Conservation (phyloP, 1,140 invertebrate species). For the Bombus breviceps region DNA sequence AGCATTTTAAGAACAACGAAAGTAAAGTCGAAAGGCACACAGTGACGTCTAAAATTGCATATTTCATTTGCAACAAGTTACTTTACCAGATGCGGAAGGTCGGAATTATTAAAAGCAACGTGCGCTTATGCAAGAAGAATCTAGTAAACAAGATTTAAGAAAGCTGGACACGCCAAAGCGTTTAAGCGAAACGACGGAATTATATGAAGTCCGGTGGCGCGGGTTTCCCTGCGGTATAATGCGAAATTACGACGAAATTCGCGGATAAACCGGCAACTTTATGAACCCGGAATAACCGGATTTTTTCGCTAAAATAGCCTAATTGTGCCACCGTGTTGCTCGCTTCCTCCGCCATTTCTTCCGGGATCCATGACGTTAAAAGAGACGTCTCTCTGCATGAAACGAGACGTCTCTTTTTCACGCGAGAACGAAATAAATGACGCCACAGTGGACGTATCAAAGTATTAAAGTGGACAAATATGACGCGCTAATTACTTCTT, state of each 20-base stretch:
- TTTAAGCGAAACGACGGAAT: conserved; percentile 15
- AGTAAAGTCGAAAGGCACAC: neutral
- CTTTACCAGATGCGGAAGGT: neutral
- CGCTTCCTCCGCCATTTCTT: neutral
- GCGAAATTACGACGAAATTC: conserved; percentile 21
- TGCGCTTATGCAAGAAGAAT: no score
- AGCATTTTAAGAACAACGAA: neutral
- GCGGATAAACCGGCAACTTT: conserved; percentile 20
- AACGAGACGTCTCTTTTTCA: neutral
- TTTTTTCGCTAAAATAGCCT: conserved; percentile 30
- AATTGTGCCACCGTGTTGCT: neutral
- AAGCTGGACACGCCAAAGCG: conserved; percentile 17
- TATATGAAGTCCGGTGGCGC: neutral
- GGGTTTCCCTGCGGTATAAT: neutral
- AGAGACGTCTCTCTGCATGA: neutral
- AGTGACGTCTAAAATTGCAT: neutral
- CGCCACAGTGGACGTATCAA: neutral
- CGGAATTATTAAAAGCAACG: neutral
- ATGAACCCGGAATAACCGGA: neutral
- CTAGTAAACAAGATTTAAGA: conserved; percentile 36
- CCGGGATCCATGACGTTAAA: neutral
- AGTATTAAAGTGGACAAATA: neutral
- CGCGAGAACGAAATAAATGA: neutral
- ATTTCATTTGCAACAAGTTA: neutral
- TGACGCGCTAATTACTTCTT: conserved; percentile 34